A percentile compares a stretch with the other conserved stretches of the same genome.
These are phyloP conservation scores for Caranx melampygus DNA, from an alignment of 2,113 vertebrate genomes.

Conservation along the genomic window DNA sequence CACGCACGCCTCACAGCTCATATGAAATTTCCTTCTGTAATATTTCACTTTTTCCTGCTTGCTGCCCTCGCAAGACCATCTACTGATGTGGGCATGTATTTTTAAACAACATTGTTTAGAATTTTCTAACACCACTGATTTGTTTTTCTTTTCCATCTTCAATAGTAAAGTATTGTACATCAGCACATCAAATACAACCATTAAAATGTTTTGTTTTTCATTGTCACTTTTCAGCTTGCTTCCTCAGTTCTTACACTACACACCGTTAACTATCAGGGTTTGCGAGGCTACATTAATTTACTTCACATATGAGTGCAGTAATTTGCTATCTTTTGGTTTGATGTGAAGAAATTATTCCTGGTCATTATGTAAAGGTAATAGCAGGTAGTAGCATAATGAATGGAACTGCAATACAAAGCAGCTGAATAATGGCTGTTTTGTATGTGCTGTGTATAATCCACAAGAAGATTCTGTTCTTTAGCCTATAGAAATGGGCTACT, in stretches of 20 bases:
- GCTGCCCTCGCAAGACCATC: neutral
- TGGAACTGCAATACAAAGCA: neutral
- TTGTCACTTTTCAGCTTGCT: too few species aligned
- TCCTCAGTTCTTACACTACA: neutral
- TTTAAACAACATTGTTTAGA: neutral
- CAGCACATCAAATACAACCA: neutral
- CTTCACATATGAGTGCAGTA: neutral
- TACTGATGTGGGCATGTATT: neutral
- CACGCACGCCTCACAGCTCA: conserved; percentile 17
- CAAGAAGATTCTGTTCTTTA: neutral
- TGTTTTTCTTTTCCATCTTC: too few species aligned
- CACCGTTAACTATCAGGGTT: neutral
- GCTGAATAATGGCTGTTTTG: neutral
- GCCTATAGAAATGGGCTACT: neutral
- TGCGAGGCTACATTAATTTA: neutral
- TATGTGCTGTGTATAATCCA: neutral
- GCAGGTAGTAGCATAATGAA: neutral
- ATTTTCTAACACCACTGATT: too few species aligned
- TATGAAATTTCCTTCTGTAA: neutral
- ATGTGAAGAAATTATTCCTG: too few species aligned
- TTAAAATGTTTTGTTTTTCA: too few species aligned
- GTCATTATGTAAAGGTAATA: neutral
- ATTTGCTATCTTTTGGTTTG: neutral
- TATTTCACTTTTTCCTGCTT: neutral
- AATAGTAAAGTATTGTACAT: too few species aligned